Evolutionary conservation across 2,113 vertebrate species (phyloP).

Genomic region (Toxostoma redivivum): DNA sequence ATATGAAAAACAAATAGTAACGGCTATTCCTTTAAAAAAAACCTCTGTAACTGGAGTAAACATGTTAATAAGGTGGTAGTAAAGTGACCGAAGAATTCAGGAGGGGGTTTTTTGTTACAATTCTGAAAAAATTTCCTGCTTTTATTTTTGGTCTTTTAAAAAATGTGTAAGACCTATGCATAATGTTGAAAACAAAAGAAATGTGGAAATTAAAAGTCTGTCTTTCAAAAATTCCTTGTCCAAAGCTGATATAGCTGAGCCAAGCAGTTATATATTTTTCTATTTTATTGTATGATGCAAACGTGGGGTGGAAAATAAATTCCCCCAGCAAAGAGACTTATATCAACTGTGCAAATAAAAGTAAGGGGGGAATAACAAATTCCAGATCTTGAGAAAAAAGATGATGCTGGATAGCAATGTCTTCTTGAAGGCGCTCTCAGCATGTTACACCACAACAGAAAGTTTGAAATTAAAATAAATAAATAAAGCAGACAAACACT

Average conservation of each 20-base stretch:
- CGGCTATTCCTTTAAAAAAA: background rate
- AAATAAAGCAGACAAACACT: background rate
- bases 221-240: background rate
- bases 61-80: background rate
- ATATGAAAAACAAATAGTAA: background rate
- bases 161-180: background rate
- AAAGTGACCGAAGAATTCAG: background rate
- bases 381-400: background rate
- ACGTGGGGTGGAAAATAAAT: background rate
- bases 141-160: background rate
- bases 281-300: background rate
- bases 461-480: background rate
- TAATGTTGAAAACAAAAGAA: background rate
- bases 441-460: background rate
- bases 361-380: fast-evolving
- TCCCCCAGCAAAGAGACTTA: fast-evolving
- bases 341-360: background rate
- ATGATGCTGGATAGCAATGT: background rate
- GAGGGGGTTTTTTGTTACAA: fast-evolving
- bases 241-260: background rate
- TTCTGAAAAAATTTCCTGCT: background rate
- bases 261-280: background rate
- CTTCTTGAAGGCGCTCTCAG: background rate
- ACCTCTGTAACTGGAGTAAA: fast-evolving
- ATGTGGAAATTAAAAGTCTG: background rate